These are phyloP conservation scores for Hemicrepidius hirtus DNA, from an alignment of 2,888 invertebrate genomes.

Conservation along the genomic window DNA sequence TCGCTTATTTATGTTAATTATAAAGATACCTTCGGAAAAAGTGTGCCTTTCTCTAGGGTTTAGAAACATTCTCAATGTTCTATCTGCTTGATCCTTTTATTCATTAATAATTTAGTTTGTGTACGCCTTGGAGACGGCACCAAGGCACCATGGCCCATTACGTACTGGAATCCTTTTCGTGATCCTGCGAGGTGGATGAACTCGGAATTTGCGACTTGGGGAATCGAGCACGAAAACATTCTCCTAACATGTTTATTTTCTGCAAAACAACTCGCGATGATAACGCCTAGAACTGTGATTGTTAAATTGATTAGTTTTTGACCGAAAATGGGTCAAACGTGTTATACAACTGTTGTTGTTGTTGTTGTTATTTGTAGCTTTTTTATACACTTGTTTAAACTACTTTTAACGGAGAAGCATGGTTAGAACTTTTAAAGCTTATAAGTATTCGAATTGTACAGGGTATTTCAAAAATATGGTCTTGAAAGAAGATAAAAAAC, in stretches of 20 bases:
- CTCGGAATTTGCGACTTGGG: conserved; percentile 7
- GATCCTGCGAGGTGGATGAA: conserved; percentile 22
- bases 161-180: neutral
- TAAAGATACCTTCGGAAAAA: too few relatives aligned
- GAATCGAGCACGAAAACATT: conserved; percentile 12
- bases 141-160: conserved; percentile 5
- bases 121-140: conserved; percentile 28
- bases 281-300: neutral
- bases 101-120: conserved; percentile 25
- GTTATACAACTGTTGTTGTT: too few relatives aligned
- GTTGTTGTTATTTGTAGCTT: too few relatives aligned
- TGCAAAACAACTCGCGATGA: conserved; percentile 9
- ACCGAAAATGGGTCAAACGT: neutral
- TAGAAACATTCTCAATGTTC: neutral
- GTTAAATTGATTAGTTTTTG: neutral
- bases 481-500: too few relatives aligned
- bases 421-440: too few relatives aligned
- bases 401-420: too few relatives aligned
- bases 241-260: neutral
- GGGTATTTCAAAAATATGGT: too few relatives aligned
- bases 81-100: neutral
- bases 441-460: too few relatives aligned
- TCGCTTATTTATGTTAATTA: conserved; percentile 12
- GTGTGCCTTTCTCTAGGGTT: neutral
- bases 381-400: too few relatives aligned